A percentile compares a stretch with the other conserved stretches of the same genome.
Conservation (phyloP, 2,888 invertebrate genomes). For the Macrophya annulata region DNA sequence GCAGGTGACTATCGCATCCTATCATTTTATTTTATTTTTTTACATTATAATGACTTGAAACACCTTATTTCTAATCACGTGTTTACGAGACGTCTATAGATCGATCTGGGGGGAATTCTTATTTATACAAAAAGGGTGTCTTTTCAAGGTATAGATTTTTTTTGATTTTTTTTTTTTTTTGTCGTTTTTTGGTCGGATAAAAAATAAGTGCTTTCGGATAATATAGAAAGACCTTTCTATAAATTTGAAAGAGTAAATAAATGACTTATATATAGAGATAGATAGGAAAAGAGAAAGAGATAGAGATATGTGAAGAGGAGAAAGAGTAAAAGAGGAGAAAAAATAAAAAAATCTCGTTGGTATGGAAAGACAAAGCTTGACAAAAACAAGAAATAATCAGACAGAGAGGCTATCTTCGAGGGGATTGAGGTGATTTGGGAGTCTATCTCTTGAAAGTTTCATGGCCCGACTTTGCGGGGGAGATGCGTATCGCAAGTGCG, state of each 20-base stretch:
- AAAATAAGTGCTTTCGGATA: slow-evolving; percentile 38
- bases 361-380: slow-evolving; percentile 53
- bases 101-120: not conserved
- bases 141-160: not conserved
- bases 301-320: not conserved
- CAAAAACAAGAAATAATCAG: slow-evolving; percentile 56
- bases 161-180: too few relatives aligned
- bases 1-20: not conserved
- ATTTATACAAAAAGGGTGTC: slow-evolving; percentile 12
- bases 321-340: not conserved
- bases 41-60: not conserved
- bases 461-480: slow-evolving; percentile 52
- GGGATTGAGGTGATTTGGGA: slow-evolving; percentile 52
- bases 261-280: slow-evolving; percentile 13
- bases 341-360: not conserved
- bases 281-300: not conserved
- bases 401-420: slow-evolving; percentile 54
- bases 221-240: slow-evolving; percentile 26
- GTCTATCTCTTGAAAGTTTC: slow-evolving; percentile 56
- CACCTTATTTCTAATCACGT: slow-evolving; percentile 51
- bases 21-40: not conserved
- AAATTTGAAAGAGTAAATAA: slow-evolving; percentile 23
- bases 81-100: slow-evolving; percentile 34
- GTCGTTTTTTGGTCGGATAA: not conserved
- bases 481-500: slow-evolving; percentile 51